A percentile compares a stretch with the other conserved stretches of the same genome.
Evolutionary conservation across 1,140 invertebrate genomes (phyloP).

Genomic region (Drosophila ficusphila): DNA sequence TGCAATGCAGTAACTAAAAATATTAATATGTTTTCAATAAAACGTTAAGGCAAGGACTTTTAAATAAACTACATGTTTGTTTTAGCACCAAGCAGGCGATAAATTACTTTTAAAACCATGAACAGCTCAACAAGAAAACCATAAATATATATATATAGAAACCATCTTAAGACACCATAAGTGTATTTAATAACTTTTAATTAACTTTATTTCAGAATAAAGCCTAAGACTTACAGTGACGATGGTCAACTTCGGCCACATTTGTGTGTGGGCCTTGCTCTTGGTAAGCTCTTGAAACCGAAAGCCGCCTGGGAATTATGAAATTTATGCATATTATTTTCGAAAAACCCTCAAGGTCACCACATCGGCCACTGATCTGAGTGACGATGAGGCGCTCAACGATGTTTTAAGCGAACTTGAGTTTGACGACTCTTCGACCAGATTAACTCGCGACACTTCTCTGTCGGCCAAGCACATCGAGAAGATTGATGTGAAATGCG

Average conservation of each 20-base stretch:
- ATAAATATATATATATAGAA: too few relatives aligned
- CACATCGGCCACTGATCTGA: conserved; percentile 42
- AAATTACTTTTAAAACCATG: not conserved
- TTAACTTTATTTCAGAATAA: conserved; percentile 24
- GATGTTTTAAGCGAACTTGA: conserved; percentile 46
- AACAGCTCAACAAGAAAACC: not conserved
- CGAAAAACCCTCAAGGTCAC: conserved; percentile 55
- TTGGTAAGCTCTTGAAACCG: conserved; percentile 57
- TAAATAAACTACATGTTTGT: not conserved
- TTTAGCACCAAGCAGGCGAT: not conserved
- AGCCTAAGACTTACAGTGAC: conserved; percentile 40
- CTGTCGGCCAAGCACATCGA: conserved; percentile 82
- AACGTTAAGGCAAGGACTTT: not conserved
- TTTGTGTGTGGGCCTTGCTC: conserved; percentile 66
- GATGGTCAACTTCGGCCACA: conserved; percentile 71
- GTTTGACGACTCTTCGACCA: conserved; percentile 35
- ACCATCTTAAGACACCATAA: too few relatives aligned
- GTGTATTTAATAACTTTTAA: conserved; percentile 8
- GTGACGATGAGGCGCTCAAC: conserved; percentile 44
- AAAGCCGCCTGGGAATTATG: conserved; percentile 2
- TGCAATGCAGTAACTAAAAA: too few relatives aligned
- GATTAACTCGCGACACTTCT: conserved; percentile 51
- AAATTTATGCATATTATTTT: conserved; percentile 15
- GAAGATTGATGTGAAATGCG: conserved; percentile 88
- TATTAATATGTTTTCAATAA: not conserved